These are phyloP conservation scores for Hydra vulgaris DNA, from an alignment of 30 jellyfish, hydroid and myxozoan genomes.

Conservation along the genomic window DNA sequence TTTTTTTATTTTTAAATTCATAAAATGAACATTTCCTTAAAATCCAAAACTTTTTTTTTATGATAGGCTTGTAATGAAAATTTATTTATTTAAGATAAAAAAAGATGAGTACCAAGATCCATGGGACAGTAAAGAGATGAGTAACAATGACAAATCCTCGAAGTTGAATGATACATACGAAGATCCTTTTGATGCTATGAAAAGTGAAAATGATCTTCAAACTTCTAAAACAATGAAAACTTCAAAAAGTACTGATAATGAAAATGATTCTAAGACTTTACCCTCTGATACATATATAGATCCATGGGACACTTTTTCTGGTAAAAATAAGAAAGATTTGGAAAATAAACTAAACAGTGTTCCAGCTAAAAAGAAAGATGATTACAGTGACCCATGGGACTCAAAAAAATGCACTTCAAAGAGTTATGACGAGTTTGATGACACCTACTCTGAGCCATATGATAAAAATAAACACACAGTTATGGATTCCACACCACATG, in stretches of 20 bases:
- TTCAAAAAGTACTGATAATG: not conserved
- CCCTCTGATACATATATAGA: conserved; percentile 54
- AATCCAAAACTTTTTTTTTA: too few species aligned
- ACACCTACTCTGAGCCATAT: conserved; percentile 76
- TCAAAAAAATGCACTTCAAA: conserved; percentile 45
- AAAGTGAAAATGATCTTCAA: not conserved
- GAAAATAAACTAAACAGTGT: not conserved
- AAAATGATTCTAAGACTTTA: not conserved
- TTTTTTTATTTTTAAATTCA: too few species aligned
- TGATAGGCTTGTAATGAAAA: too few species aligned
- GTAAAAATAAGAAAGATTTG: not conserved
- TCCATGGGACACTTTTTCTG: conserved; percentile 65
- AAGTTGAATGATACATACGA: conserved; percentile 9
- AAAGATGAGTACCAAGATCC: conserved; percentile 78
- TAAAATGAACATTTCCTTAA: too few species aligned
- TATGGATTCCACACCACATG: not conserved
- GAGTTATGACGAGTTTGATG: conserved; percentile 74
- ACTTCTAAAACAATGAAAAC: not conserved
- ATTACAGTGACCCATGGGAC: conserved; percentile 94
- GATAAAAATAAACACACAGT: conserved; percentile 43
- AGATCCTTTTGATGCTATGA: conserved; percentile 22
- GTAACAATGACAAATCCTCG: not conserved
- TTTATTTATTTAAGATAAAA: not conserved
- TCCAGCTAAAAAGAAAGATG: conserved; percentile 35
- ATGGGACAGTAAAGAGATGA: conserved; percentile 54